Conservation (phyloP, 2,113 vertebrate genomes). For the Gallinago media region DNA sequence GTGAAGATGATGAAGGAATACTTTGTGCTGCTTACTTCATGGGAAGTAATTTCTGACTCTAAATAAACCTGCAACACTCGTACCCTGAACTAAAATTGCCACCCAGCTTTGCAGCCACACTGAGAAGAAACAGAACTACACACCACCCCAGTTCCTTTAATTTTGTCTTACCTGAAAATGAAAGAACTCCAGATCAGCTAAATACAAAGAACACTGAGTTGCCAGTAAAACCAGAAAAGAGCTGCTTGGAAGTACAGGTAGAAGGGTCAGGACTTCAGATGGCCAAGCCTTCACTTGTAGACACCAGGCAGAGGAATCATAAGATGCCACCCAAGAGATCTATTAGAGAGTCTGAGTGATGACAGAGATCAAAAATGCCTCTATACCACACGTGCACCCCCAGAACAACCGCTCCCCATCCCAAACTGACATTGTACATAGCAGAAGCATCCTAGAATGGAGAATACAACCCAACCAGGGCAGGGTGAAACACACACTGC, state of each 20-base stretch:
- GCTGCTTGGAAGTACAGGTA: not conserved
- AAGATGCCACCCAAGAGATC: not conserved
- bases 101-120: not conserved
- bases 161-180: not conserved
- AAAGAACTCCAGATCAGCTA: not conserved
- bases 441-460: not conserved
- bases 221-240: not conserved
- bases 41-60: not conserved
- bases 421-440: rapidly evolving
- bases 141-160: not conserved
- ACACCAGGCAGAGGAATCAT: not conserved
- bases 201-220: not conserved
- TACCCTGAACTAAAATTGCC: not conserved
- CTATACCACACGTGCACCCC: not conserved
- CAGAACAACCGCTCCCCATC: not conserved
- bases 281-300: not conserved
- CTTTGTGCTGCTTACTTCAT: not conserved
- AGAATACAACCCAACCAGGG: not conserved
- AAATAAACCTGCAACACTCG: not conserved
- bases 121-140: not conserved
- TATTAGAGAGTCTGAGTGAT: not conserved
- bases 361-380: not conserved
- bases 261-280: not conserved
- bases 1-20: not conserved
- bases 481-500: not conserved